Base-by-base conservation (phyloP, 2,888 invertebrate genomes). In the Nysson spinosus region DNA sequence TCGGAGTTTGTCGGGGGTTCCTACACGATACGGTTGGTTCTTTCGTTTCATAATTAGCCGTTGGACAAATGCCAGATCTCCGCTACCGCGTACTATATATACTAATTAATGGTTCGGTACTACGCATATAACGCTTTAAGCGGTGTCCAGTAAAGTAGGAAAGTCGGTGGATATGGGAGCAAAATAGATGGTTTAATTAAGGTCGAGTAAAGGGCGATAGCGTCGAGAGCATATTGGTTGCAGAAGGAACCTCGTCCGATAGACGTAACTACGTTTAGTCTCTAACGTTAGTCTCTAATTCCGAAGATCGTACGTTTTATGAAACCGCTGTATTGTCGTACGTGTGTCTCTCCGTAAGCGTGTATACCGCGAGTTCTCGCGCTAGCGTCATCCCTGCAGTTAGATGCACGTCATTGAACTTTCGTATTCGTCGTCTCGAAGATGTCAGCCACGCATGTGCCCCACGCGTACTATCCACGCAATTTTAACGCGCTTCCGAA, bases 331-430 rank as follows among this genome's bases (percentile, higher is more conserved):
- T n/a, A n/a, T 49, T 24, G 24, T 11, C 22, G 19, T 37, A 17
- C 26, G 28, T 19, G 37, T 37, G n/a, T 52, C 22, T 51, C 20
- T 46, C 47, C 32, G 16, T 37, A 47, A 50, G 39, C 39, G 40
- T 24, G 40, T 55, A 17, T 69, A 57, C 42, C 44, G 64, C 70
- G 57, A 58, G 63, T 55, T 67, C 68, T 54, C 47, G 22, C 19
- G 52, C 20, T 64, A 69, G 66, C 72, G 69, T 72, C 75, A 75
- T 72, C 72, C 69, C 72, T 56, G 56, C 52, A 74, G 72, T 72
- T 75, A 75, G 74, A 75, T 64, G 46, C 74, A 60, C 72, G 74
- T 74, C 75, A 75, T 64, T 74, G 74, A 75, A 75, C 74, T 75
- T 74, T 69, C 56, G 43, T 39, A 40, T 52, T 60, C 47, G 39